Base-by-base conservation (phyloP, 2,113 vertebrate genomes). In the mouse (Mus musculus) region DNA sequence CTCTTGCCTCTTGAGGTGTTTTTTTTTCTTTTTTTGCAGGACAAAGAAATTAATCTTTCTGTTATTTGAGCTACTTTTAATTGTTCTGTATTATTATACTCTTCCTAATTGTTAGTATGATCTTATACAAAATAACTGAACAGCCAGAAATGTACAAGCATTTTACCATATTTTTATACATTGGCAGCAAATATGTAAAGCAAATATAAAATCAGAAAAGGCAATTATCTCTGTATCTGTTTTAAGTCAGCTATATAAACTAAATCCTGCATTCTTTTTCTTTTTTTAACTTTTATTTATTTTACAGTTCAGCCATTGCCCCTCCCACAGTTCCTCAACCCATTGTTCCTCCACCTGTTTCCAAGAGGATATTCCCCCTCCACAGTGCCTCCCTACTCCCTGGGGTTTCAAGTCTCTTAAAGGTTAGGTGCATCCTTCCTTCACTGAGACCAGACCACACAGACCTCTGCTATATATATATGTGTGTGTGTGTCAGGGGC, bases 71-170 rank as follows among this genome's bases (percentile, higher is more conserved):
- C 13, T 39, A 80, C 56, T 84, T 95, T 73, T 85, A 14, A 72
- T 69, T 73, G 11, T 0, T 63, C 10, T 69, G 7, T 93, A 90
- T 96, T 78, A 61, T 61, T 63, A 49, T 93, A 92, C 16, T 52
- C 82, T 87, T 92, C 36, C 20, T 73, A 85, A 69, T 33, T 90
- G 75, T 78, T 90, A 36, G 33, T 17, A 88, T 9, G 54, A 59
- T 52, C 6, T 92, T 56, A 84, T 84, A 59, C 42, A 78, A 88
- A 92, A 87, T 75, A 78, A 77, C 94, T 92, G 28, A 95, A 61
- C 4, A 84, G 5, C 3, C 46, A 73, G 46, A 91, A 76, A 93
- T 85, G 0, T 54, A 36, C 78, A 61, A 2, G 80, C 5, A 54
- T 78, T 91, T 92, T 81, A 36, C 65, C n/a, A 81, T 39, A 5